Conservation (phyloP, 2,797 vertebrate species). For the Odontamblyopus rebecca region DNA sequence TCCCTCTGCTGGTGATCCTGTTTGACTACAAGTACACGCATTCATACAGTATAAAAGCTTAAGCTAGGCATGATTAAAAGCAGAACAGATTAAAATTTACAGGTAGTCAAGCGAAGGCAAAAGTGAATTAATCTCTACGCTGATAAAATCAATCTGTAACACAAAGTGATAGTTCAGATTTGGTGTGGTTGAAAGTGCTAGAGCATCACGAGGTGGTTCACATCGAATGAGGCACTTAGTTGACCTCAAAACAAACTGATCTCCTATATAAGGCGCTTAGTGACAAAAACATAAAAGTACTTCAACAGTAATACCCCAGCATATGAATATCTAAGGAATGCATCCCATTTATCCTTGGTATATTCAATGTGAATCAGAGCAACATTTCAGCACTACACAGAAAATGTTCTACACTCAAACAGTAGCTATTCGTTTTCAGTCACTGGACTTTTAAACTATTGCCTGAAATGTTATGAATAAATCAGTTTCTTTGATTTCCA, state of each 20-base stretch:
- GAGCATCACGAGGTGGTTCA: constrained; percentile 50
- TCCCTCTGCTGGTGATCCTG: constrained; percentile 49
- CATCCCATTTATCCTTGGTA: constrained; percentile 63
- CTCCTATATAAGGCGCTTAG: constrained; percentile 74
- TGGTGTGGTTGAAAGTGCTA: constrained; percentile 70
- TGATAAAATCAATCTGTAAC: constrained; percentile 53
- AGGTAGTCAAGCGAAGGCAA: constrained; percentile 30
- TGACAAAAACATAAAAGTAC: constrained; percentile 57
- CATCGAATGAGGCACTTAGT: constrained; percentile 46
- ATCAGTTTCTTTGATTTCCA: constrained; percentile 12
- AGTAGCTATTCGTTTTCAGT: constrained; percentile 32
- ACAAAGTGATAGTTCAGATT: constrained; percentile 62
- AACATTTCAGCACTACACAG: constrained; percentile 65
- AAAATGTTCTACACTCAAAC: constrained; percentile 33
- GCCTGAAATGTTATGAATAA: constrained; percentile 55
- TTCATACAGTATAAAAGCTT: constrained; percentile 15
- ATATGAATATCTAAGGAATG: constrained; percentile 63
- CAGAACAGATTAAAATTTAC: constrained; percentile 30
- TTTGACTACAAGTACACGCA: constrained; percentile 30
- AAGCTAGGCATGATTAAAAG: constrained; percentile 6
- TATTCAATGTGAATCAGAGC: constrained; percentile 77
- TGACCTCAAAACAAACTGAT: constrained; percentile 27
- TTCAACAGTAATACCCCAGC: constrained; percentile 39
- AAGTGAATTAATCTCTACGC: constrained; percentile 23
- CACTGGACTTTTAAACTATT: constrained; percentile 42